phyloP scores from a whole-genome alignment of 2,113 vertebrate genomes.

The Cariama cristata region DNA sequence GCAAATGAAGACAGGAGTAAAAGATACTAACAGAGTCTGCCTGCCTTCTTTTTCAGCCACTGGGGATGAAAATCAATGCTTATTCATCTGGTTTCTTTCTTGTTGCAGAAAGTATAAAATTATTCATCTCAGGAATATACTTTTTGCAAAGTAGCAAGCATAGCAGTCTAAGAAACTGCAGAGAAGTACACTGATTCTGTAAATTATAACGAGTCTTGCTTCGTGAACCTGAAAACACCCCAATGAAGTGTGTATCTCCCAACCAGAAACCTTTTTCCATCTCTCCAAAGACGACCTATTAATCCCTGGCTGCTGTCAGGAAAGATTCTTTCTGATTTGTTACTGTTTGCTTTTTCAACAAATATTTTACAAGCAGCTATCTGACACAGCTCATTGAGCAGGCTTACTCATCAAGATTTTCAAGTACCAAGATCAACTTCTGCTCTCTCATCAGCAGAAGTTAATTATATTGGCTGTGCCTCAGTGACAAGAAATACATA shows the following conservation, averaged over 20 bases:
- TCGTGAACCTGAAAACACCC: neutral
- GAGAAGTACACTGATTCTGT: neutral
- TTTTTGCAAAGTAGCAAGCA: neutral
- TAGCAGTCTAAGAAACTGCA: neutral
- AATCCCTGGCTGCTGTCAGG: neutral
- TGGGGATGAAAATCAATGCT: neutral
- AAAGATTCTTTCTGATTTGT: neutral
- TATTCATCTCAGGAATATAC: neutral
- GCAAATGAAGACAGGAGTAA: neutral
- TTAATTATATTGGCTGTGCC: neutral
- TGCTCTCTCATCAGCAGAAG: neutral
- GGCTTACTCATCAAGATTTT: neutral
- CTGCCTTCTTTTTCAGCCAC: neutral
- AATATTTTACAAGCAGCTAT: neutral
- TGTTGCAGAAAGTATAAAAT: neutral
- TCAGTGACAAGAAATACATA: neutral
- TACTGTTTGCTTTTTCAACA: neutral
- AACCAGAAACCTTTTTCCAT: neutral
- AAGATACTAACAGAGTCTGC: neutral
- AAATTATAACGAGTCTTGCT: neutral
- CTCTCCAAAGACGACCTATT: neutral
- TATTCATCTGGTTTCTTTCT: neutral
- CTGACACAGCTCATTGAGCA: neutral
- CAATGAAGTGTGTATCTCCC: neutral
- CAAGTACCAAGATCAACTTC: neutral